Evolutionary conservation across 1,140 invertebrate species (phyloP).

Genomic region (Holcopasites calliopsidis): DNA sequence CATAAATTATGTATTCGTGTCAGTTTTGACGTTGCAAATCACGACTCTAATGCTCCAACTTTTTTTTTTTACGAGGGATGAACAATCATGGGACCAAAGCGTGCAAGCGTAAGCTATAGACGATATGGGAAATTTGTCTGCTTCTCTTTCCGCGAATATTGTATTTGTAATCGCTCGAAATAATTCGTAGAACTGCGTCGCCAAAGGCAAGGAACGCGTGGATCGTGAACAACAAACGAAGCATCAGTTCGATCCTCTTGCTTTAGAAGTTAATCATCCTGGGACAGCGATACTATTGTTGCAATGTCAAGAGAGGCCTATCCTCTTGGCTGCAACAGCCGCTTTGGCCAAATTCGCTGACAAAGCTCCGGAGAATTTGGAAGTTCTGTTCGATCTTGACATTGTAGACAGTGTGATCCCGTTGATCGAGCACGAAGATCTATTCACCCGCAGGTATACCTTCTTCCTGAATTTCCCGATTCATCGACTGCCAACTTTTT

Average conservation of each 20-base stretch:
- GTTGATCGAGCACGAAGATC: slow-evolving; percentile 68
- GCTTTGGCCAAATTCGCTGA: slow-evolving; percentile 67
- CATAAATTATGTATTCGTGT: too few relatives aligned
- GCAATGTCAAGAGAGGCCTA: slow-evolving; percentile 64
- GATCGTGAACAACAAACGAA: slow-evolving; percentile 43
- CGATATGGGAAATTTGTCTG: background rate
- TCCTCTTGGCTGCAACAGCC: slow-evolving; percentile 64
- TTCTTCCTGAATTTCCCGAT: background rate
- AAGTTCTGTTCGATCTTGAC: slow-evolving; percentile 67
- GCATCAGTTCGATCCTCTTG: slow-evolving; percentile 58
- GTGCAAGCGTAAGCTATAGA: slow-evolving; percentile 7
- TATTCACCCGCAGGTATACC: slow-evolving; percentile 68
- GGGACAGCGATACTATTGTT: slow-evolving; percentile 69
- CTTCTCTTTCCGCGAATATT: too few relatives aligned
- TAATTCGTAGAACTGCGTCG: slow-evolving; percentile 50
- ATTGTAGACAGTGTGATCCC: slow-evolving; percentile 63
- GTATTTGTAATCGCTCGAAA: background rate
- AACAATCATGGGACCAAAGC: slow-evolving; percentile 24
- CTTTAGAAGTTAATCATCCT: slow-evolving; percentile 63
- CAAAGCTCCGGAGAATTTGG: slow-evolving; percentile 61
- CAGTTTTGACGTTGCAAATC: too few relatives aligned
- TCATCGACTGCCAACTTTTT: background rate
- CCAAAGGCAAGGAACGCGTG: slow-evolving; percentile 43
- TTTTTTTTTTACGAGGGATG: background rate
- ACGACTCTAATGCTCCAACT: too few relatives aligned